These are phyloP conservation scores for Tachyglossus aculeatus DNA, from an alignment of 2,797 vertebrate genomes.

Conservation along the genomic window DNA sequence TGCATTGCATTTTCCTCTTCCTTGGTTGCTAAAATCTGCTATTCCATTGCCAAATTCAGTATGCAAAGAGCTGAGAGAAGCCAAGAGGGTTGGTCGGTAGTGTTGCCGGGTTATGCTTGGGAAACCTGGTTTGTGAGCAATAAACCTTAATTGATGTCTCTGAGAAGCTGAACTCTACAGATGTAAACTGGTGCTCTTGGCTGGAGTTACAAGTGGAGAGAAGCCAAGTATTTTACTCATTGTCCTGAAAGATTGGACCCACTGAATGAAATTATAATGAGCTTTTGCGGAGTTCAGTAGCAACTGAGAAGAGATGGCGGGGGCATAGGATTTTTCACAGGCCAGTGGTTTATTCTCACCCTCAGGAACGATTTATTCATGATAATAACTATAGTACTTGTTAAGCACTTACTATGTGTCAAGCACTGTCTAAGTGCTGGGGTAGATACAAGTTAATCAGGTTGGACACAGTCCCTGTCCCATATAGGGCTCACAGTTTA, in stretches of 20 bases:
- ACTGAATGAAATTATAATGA: background rate
- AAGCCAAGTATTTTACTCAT: background rate
- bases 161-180: background rate
- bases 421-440: too few species aligned
- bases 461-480: too few species aligned
- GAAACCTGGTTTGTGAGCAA: background rate
- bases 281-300: background rate
- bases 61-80: too few species aligned
- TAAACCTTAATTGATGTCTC: background rate
- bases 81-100: background rate
- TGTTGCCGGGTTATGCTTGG: background rate
- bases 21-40: too few species aligned
- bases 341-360: too few species aligned
- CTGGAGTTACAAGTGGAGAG: background rate
- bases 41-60: too few species aligned
- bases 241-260: background rate
- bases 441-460: too few species aligned
- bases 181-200: background rate
- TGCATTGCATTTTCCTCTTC: too few species aligned
- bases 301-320: background rate
- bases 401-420: too few species aligned
- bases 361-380: too few species aligned
- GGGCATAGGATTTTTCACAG: background rate
- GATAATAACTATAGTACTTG: too few species aligned
- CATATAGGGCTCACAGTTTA: too few species aligned